These are phyloP conservation scores for Micrasema longulum DNA, from an alignment of 1,140 invertebrate genomes.

Conservation along the genomic window DNA sequence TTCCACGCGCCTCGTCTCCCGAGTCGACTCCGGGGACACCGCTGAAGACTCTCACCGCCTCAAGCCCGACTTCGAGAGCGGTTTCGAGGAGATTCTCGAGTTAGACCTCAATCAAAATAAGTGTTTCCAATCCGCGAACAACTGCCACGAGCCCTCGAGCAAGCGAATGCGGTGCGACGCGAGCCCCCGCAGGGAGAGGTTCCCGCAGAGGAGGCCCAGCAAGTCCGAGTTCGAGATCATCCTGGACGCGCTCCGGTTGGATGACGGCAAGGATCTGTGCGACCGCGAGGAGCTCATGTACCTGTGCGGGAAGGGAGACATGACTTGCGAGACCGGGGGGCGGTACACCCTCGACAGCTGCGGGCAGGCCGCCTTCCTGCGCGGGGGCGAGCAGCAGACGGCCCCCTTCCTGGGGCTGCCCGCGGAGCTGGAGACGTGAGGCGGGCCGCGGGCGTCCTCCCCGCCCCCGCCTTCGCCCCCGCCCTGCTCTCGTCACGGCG, in stretches of 20 bases:
- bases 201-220: slow-evolving; percentile 32
- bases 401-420: slow-evolving; percentile 77
- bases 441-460: slow-evolving; percentile 20
- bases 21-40: slow-evolving; percentile 54
- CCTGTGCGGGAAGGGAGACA: slow-evolving; percentile 61
- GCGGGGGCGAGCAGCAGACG: slow-evolving; percentile 75
- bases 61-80: slow-evolving; percentile 59
- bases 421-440: slow-evolving; percentile 76
- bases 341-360: slow-evolving; percentile 66
- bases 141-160: slow-evolving; percentile 32
- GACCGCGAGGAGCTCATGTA: slow-evolving; percentile 60
- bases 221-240: slow-evolving; percentile 62
- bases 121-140: slow-evolving; percentile 47
- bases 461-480: background rate
- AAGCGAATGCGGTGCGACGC: slow-evolving; percentile 55
- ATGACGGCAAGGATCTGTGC: slow-evolving; percentile 56
- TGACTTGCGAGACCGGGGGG: slow-evolving; percentile 59
- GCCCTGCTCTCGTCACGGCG: background rate
- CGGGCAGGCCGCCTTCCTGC: slow-evolving; percentile 77
- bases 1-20: slow-evolving; percentile 56
- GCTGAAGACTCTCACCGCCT: slow-evolving; percentile 45
- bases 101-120: slow-evolving; percentile 50
- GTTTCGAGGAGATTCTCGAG: slow-evolving; percentile 56
- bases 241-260: slow-evolving; percentile 62
- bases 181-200: slow-evolving; percentile 47